phyloP scores from a whole-genome alignment of 2,888 invertebrate species.

The Leucophenga montana region DNA sequence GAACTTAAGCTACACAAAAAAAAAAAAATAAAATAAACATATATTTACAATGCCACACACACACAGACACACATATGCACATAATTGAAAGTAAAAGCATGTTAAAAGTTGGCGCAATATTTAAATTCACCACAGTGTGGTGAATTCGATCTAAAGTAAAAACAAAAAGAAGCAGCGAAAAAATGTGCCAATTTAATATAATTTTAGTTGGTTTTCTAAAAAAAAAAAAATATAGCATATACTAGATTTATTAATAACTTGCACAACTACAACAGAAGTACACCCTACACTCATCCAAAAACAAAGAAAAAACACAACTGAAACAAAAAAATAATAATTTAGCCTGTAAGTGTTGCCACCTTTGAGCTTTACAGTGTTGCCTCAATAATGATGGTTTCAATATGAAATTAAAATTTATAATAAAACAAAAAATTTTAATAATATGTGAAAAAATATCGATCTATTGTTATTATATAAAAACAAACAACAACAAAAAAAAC shows the following conservation, averaged over 20 bases:
- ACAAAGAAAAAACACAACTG: not conserved
- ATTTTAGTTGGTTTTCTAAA: constrained; percentile 34
- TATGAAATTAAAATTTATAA: constrained; percentile 52
- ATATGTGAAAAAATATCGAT: constrained; percentile 31
- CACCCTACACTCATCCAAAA: constrained; percentile 30
- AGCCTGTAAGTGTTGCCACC: constrained; percentile 63
- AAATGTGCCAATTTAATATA: constrained; percentile 52
- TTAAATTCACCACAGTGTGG: constrained; percentile 38
- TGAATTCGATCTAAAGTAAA: not conserved
- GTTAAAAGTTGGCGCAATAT: constrained; percentile 30
- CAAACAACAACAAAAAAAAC: constrained; percentile 21
- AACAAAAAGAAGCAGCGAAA: constrained; percentile 26
- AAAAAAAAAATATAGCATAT: constrained; percentile 36
- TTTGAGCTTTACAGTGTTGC: constrained; percentile 68
- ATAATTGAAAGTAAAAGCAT: constrained; percentile 26
- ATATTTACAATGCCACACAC: constrained; percentile 26
- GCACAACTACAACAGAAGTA: constrained; percentile 23
- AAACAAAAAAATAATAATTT: constrained; percentile 35
- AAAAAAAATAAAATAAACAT: constrained; percentile 37
- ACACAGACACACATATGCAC: not conserved
- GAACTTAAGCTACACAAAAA: not conserved
- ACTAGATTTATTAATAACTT: constrained; percentile 23
- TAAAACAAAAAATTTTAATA: constrained; percentile 42
- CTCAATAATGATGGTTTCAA: constrained; percentile 68
- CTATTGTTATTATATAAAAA: constrained; percentile 52